These are phyloP conservation scores for Caenorhabditis sp. DNA, from an alignment of 2,888 invertebrate genomes.

Conservation along the genomic window DNA sequence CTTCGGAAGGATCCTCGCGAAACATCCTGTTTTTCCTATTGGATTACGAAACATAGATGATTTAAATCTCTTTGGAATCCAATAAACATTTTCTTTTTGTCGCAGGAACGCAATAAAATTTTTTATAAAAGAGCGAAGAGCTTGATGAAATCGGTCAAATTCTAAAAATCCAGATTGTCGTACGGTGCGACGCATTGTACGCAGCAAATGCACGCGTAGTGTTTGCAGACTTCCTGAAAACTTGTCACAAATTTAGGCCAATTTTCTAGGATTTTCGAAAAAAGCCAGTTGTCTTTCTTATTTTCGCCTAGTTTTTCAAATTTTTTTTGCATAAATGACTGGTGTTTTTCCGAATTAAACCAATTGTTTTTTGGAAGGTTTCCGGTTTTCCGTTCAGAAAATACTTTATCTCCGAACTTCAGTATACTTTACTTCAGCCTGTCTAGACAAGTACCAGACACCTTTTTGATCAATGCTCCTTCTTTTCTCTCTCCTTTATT, in stretches of 20 bases:
- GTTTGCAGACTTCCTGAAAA: conserved; percentile 16
- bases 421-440: too few species aligned
- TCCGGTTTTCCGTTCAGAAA: too few species aligned
- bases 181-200: conserved; percentile 9
- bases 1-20: neutral
- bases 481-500: neutral
- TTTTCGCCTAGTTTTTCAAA: neutral
- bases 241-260: conserved; percentile 21
- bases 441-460: too few species aligned
- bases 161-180: neutral
- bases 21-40: neutral
- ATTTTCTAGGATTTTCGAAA: neutral
- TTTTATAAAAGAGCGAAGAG: neutral
- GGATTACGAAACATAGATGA: neutral
- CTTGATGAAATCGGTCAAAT: neutral
- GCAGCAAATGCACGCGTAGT: conserved; percentile 8
- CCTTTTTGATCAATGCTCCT: neutral
- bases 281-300: too few species aligned
- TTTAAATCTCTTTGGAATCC: neutral
- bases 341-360: too few species aligned
- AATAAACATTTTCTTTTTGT: neutral
- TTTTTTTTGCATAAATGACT: neutral
- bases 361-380: too few species aligned
- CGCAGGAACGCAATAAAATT: neutral
- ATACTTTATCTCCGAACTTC: too few species aligned